A percentile compares a stretch with the other conserved stretches of the same genome.
Evolutionary conservation across 2,113 vertebrate genomes (phyloP).

Genomic region (Scophthalmus maximus): DNA sequence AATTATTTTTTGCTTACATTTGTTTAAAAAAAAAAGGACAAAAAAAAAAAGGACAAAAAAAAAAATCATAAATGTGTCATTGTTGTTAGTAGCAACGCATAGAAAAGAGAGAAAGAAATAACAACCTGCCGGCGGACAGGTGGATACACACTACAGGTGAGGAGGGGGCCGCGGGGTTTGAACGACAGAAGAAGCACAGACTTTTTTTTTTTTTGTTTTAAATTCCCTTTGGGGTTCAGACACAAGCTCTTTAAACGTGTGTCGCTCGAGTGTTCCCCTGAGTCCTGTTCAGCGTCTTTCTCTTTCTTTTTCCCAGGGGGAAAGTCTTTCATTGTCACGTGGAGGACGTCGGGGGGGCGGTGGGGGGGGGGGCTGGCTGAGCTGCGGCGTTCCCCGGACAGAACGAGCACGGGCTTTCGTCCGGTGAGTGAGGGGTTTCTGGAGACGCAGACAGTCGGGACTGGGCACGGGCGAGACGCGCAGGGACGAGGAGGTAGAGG

Average conservation of each 20-base stretch:
- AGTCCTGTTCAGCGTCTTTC: too few relatives aligned
- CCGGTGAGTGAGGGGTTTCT: constrained; percentile 28
- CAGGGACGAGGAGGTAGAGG: constrained; percentile 70
- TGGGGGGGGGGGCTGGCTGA: constrained; percentile 2
- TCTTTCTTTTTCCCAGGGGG: too few relatives aligned
- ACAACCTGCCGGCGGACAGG: constrained; percentile 68
- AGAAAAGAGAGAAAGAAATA: constrained; percentile 74
- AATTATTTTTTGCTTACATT: constrained; percentile 87
- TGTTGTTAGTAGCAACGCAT: constrained; percentile 85
- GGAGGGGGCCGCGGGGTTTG: constrained; percentile 43
- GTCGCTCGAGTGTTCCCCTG: constrained; percentile 16
- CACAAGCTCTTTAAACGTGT: not conserved
- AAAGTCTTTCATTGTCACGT: constrained; percentile 39
- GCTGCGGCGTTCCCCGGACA: constrained; percentile 28
- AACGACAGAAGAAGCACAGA: constrained; percentile 39
- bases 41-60: constrained; percentile 58
- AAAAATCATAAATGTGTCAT: constrained; percentile 83
- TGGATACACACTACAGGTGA: constrained; percentile 73
- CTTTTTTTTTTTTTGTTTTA: too few relatives aligned
- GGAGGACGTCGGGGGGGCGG: too few relatives aligned
- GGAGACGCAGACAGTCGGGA: constrained; percentile 41
- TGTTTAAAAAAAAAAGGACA: constrained; percentile 47
- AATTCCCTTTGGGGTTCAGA: constrained; percentile 47
- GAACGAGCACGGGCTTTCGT: too few relatives aligned
- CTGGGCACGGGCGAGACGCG: constrained; percentile 59